These are phyloP conservation scores for Hirtodrosophila trivittata DNA, from an alignment of 2,888 invertebrate species.

Conservation along the genomic window DNA sequence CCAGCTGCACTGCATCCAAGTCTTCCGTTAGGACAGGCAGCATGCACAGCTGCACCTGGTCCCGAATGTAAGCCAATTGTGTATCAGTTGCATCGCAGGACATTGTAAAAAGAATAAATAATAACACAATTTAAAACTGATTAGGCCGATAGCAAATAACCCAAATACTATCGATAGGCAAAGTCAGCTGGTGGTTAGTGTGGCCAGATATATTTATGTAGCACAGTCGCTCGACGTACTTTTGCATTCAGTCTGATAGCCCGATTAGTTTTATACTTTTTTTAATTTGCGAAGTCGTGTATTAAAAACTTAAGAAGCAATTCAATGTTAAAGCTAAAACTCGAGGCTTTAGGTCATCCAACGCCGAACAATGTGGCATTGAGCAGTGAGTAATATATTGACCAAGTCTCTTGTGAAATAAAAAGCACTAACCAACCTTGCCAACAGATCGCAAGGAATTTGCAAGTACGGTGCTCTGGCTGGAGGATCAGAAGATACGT, in stretches of 20 bases:
- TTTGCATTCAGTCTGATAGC: neutral
- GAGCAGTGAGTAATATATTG: slow-evolving; percentile 86
- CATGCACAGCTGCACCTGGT: slow-evolving; percentile 66
- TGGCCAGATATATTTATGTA: slow-evolving; percentile 3
- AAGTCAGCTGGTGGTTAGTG: slow-evolving; percentile 20
- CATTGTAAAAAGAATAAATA: slow-evolving; percentile 27
- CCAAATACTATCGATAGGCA: slow-evolving; percentile 17
- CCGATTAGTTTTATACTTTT: neutral
- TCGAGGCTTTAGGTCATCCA: slow-evolving; percentile 91
- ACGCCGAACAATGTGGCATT: slow-evolving; percentile 89
- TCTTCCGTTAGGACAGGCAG: slow-evolving; percentile 74
- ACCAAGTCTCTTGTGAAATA: neutral
- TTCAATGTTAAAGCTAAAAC: slow-evolving; percentile 91
- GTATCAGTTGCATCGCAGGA: neutral
- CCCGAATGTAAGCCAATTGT: slow-evolving; percentile 36
- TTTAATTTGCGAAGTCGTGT: slow-evolving; percentile 16
- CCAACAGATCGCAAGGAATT: slow-evolving; percentile 90
- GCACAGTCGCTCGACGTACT: slow-evolving; percentile 14
- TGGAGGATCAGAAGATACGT: slow-evolving; percentile 97
- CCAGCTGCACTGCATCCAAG: slow-evolving; percentile 69
- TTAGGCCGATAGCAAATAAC: neutral
- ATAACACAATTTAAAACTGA: slow-evolving; percentile 3
- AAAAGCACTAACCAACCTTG: neutral
- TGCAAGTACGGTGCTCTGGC: slow-evolving; percentile 92
- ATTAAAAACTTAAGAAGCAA: slow-evolving; percentile 39